Evolutionary conservation across 2,113 vertebrate species (phyloP), one percentile per base, ranked within the genome.

Genomic region (Anser cygnoides): DNA sequence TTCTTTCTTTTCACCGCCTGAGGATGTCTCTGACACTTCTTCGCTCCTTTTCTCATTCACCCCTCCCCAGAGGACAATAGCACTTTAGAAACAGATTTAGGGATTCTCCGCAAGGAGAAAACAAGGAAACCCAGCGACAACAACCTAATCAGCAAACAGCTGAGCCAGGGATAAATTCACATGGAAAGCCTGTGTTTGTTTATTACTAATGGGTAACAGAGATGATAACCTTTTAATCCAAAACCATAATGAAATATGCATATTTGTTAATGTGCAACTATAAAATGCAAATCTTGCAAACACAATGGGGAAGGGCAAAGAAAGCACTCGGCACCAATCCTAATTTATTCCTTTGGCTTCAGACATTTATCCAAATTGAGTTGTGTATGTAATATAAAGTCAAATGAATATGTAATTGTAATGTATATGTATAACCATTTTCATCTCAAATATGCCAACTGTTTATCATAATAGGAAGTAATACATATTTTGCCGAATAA

Each of bases 181-280:
- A 95, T 90, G 93, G 96, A 97, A 96, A 97, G 96, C 52, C 93
- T 95, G 91, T 95, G 96, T 97, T 97, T 98, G 96, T 97, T 97
- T 97, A 96, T 97, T 94, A 98, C 94, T 97, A 97, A 97, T 96
- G 96, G 95, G 96, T 95, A 97, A 96, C 94, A 31, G 96, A 96
- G 96, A 97, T 90, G 97, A 97, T 97, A 98, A 98, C 97, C 97
- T 97, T 97, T 97, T 96, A 97, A 97, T 97, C 95, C 96, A 96
- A 95, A 96, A 96, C 92, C 92, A 96, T 97, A 97, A 98, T 97
- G 97, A 97, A 97, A 97, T 98, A 96, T 98, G 96, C 97, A 98
- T 97, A 97, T 97, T 97, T 97, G 96, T 97, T 93, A 96, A 97
- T 97, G 95, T 92, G 92, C 95, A 96, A 96, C 97, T 97, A 97